Percentiles rank a stretch among this genome's conserved stretches.
These are phyloP conservation scores for Chlamydotis undulata DNA, from an alignment of 2,113 vertebrate genomes.

Conservation along the genomic window DNA sequence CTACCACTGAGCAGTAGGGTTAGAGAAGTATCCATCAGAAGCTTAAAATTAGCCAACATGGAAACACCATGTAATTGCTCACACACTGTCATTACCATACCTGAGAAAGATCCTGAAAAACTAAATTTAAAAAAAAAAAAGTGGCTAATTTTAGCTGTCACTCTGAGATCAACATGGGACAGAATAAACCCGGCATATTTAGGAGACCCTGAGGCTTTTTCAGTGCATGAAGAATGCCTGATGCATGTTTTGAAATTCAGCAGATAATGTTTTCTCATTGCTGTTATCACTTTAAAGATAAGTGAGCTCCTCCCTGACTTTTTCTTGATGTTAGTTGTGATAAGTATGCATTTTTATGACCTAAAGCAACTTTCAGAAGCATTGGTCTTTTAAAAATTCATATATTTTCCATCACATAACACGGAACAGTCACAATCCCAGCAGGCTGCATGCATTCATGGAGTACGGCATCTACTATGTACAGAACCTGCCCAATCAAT, in stretches of 20 bases:
- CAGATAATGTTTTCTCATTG: neutral
- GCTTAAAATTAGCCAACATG: neutral
- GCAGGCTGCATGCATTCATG: rapidly evolving
- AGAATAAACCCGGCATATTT: neutral
- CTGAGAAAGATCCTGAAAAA: neutral
- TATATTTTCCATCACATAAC: neutral
- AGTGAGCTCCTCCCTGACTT: neutral
- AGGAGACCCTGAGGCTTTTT: conserved; percentile 29
- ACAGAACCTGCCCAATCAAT: neutral
- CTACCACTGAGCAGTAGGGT: neutral
- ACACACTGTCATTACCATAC: neutral
- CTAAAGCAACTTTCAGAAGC: neutral
- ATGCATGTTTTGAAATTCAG: neutral
- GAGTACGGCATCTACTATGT: neutral
- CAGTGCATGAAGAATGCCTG: neutral
- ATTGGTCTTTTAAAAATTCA: neutral
- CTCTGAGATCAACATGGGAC: neutral
- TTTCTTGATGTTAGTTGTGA: neutral
- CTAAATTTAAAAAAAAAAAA: neutral
- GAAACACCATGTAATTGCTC: neutral
- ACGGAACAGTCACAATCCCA: neutral
- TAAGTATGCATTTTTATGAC: neutral
- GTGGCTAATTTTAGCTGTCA: neutral
- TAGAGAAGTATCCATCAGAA: neutral
- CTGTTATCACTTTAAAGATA: conserved; percentile 7